Evolutionary conservation across 2,888 invertebrate species (phyloP), one percentile per base, ranked within the genome.

Genomic region (Chrysolina oricalcia): DNA sequence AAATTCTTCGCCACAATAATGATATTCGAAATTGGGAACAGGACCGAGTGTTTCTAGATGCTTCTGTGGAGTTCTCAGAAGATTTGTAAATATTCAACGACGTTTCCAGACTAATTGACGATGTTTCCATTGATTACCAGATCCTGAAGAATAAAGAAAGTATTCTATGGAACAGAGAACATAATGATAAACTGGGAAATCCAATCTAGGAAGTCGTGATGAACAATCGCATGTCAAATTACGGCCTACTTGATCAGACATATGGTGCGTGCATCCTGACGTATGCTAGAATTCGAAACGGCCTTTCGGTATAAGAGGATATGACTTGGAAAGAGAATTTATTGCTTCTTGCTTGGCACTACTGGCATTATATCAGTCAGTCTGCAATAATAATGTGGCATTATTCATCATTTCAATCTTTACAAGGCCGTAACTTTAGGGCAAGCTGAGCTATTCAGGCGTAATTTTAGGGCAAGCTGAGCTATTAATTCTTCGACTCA

Each of bases 171-270:
- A 6, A 17, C 80, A 81, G 80, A 82, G 82, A 81, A 78, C 71
- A 71, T 71, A 81, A 81, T 79, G 83, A 82, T 83, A 82, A 84
- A 85, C 83, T 84, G 84, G 83, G 82, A 78, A 85, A 85, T 85
- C 83, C 82, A 87, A 86, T 86, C 83, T 83, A 82, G 81, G 81
- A 80, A 82, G 78, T 78, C 73, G 81, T 83, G 84, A 86, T 86
- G 86, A 86, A 87, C 85, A 86, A 85, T 86, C 85, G 84, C 84
- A 83, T 85, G 85, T 86, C 86, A 85, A 85, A 87, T 86, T 86
- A 86, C 83, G 79, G 82, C 43, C 81, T 81, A 83, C 83, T 85
- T 82, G 85, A 86, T 87, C 86, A 83, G 84, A 83, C 85, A 86
- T 86, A 87, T 88, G 87, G 86, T 84, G 86, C 87, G 87, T 87